These are phyloP conservation scores for Liopterus haemorrhoidalis DNA, from an alignment of 2,888 invertebrate species.

Conservation along the genomic window DNA sequence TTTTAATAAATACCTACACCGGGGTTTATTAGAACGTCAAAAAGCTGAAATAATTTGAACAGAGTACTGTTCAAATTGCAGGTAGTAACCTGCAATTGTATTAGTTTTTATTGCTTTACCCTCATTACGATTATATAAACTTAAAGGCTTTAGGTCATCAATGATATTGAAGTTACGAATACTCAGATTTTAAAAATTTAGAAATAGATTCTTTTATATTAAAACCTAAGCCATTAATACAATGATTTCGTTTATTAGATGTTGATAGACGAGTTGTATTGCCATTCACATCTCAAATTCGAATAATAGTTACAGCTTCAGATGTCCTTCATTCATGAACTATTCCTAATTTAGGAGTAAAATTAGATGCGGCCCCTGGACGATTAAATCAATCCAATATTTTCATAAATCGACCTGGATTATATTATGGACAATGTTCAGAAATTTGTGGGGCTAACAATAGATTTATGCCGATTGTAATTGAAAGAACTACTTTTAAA, in stretches of 20 bases:
- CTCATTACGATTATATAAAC: constrained; percentile 53
- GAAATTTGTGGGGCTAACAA: constrained; percentile 78
- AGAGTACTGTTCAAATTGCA: too few species aligned
- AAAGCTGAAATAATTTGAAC: constrained; percentile 62
- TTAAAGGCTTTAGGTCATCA: constrained; percentile 46
- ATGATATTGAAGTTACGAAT: constrained; percentile 64
- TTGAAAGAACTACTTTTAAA: constrained; percentile 54
- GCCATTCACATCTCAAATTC: constrained; percentile 58
- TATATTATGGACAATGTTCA: constrained; percentile 71
- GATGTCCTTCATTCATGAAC: constrained; percentile 67
- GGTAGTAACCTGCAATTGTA: constrained; percentile 54
- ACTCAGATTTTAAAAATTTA: constrained; percentile 54
- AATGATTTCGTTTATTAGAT: constrained; percentile 57
- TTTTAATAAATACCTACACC: constrained; percentile 54
- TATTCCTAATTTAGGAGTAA: constrained; percentile 56
- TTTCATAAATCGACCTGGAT: constrained; percentile 56
- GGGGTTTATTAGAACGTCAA: constrained; percentile 54
- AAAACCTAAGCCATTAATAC: constrained; percentile 42
- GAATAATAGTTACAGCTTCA: constrained; percentile 55
- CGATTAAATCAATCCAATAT: constrained; percentile 61
- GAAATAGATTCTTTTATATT: constrained; percentile 61
- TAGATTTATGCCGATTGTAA: constrained; percentile 71
- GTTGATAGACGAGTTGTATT: constrained; percentile 58
- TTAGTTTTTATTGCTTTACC: constrained; percentile 59
- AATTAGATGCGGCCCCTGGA: constrained; percentile 60